phyloP scores from a whole-genome alignment of 1,140 invertebrate genomes.

The Ericerus pela region DNA sequence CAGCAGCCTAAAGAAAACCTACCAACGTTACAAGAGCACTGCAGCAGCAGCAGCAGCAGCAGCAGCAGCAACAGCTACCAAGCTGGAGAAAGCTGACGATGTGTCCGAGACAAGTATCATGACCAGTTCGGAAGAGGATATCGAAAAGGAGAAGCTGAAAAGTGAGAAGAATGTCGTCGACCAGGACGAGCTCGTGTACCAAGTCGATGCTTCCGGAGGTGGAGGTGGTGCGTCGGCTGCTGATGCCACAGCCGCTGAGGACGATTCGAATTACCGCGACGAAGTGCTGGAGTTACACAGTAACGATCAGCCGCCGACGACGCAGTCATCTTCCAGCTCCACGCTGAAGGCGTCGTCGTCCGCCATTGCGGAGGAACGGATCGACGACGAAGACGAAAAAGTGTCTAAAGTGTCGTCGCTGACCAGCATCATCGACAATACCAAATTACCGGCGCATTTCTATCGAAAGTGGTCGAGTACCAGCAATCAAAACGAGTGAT shows the following conservation, averaged over 20 bases:
- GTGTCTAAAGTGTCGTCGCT: conserved; percentile 6
- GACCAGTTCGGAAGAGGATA: conserved; percentile 18
- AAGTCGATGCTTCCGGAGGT: no score
- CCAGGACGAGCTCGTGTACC: no score
- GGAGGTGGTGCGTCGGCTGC: no score
- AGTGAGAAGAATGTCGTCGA: no score
- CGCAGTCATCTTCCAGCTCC: neutral
- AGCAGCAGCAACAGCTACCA: no score
- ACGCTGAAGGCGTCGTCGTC: neutral
- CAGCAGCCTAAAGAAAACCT: neutral
- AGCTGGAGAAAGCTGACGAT: conserved; percentile 21
- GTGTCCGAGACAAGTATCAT: conserved; percentile 20
- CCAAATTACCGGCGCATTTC: neutral
- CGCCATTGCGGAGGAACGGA: neutral
- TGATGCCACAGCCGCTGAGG: neutral
- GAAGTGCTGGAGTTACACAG: neutral
- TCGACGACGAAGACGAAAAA: neutral
- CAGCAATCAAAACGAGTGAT: conserved; percentile 5
- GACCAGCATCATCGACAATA: neutral
- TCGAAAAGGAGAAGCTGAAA: conserved; percentile 13
- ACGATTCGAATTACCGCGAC: neutral
- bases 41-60: no score
- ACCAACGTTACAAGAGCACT: neutral
- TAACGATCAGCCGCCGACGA: neutral
- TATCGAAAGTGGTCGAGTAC: neutral